Conservation (phyloP, 2,888 invertebrate genomes). For the Nowickia ferox region DNA sequence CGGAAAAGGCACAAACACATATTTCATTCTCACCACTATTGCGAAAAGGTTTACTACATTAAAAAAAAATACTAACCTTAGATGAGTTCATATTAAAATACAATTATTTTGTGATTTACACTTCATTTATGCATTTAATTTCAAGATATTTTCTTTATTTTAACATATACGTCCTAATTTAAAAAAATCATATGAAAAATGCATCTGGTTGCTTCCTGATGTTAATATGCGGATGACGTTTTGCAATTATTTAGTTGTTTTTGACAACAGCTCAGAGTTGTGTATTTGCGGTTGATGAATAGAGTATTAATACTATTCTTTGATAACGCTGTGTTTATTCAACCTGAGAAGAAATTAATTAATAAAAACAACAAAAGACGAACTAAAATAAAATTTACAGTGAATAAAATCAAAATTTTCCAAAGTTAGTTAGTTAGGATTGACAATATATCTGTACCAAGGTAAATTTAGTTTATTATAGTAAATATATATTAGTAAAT, state of each 20-base stretch:
- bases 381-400: constrained; percentile 10
- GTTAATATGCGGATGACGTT: constrained; percentile 42
- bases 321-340: constrained; percentile 42
- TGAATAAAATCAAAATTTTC: neutral
- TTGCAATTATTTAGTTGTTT: constrained; percentile 5
- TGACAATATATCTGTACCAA: too few relatives aligned
- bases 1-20: too few relatives aligned
- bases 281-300: neutral
- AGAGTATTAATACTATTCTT: neutral
- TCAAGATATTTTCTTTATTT: neutral
- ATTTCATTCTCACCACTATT: too few relatives aligned
- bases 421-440: too few relatives aligned
- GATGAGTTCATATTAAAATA: constrained; percentile 51
- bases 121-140: constrained; percentile 32
- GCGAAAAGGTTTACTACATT: constrained; percentile 1
- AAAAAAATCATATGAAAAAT: constrained; percentile 36
- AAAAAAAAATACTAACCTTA: constrained; percentile 42
- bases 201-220: constrained; percentile 23
- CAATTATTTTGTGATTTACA: constrained; percentile 3
- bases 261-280: constrained; percentile 58
- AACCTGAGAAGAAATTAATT: constrained; percentile 14
- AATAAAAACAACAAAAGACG: constrained; percentile 32
- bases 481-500: too few relatives aligned
- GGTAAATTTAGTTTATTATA: too few relatives aligned
- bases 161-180: constrained; percentile 40